A percentile compares a stretch with the other conserved stretches of the same genome.
These are phyloP conservation scores for Hipposideros larvatus DNA, from an alignment of 2,797 vertebrate genomes.

Conservation along the genomic window DNA sequence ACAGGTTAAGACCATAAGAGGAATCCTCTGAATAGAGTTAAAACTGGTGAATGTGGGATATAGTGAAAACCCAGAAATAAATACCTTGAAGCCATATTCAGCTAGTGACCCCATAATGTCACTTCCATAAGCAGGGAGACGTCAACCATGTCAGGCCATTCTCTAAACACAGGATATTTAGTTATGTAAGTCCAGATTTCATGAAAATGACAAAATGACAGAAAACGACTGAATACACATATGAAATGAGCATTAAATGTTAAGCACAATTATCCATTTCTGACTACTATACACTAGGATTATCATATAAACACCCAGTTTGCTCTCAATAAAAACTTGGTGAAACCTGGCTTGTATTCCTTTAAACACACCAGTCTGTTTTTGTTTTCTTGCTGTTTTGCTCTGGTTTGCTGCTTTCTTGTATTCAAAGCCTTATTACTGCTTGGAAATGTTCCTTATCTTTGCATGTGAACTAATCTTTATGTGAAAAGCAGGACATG, in stretches of 20 bases:
- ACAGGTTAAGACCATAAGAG: neutral
- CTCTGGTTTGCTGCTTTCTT: neutral
- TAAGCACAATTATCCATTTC: neutral
- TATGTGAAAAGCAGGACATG: neutral
- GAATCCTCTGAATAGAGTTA: slow-evolving; percentile 4
- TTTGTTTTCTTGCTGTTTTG: slow-evolving; percentile 6
- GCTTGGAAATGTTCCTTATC: neutral
- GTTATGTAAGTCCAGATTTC: neutral
- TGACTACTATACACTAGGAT: neutral
- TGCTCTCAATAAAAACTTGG: neutral
- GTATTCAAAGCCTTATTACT: neutral
- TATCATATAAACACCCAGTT: neutral
- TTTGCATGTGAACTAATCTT: neutral
- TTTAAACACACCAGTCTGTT: neutral
- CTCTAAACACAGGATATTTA: neutral
- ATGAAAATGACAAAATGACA: slow-evolving; percentile 1
- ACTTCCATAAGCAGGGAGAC: neutral
- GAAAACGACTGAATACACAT: neutral
- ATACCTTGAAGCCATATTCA: neutral
- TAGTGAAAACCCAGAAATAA: neutral
- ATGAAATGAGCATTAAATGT: neutral
- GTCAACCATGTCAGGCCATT: neutral
- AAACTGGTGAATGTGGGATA: neutral
- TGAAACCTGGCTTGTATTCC: neutral
- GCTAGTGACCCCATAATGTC: neutral